Conservation (phyloP, 1,140 invertebrate species). For the Sminthurides bifidus region DNA sequence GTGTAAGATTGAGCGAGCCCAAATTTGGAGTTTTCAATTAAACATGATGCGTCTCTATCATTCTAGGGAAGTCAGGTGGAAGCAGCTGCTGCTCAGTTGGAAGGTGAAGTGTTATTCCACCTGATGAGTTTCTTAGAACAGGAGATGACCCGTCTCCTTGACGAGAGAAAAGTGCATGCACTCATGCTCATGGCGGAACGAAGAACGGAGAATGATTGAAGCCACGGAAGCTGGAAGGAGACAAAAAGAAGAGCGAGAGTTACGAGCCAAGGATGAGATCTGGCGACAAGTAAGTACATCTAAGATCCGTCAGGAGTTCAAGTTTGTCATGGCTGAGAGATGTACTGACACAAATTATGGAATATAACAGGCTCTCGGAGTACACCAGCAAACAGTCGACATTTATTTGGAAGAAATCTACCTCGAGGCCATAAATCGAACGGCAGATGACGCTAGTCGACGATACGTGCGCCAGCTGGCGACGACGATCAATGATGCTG, state of each 20-base stretch:
- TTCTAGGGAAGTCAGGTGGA: too few species aligned
- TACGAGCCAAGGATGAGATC: slow-evolving; percentile 60
- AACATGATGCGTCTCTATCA: background rate
- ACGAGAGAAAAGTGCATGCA: slow-evolving; percentile 57
- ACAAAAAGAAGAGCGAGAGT: slow-evolving; percentile 51
- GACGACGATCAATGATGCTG: slow-evolving; percentile 47
- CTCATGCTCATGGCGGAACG: slow-evolving; percentile 54
- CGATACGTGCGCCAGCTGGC: slow-evolving; percentile 44
- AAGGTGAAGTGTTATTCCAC: slow-evolving; percentile 50
- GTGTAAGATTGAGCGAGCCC: too few species aligned
- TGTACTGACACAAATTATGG: background rate
- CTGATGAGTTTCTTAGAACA: slow-evolving; percentile 61
- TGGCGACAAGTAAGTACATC: slow-evolving; percentile 57
- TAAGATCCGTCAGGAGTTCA: too few species aligned
- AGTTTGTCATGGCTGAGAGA: background rate
- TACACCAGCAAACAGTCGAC: slow-evolving; percentile 48
- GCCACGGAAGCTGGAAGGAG: slow-evolving; percentile 55
- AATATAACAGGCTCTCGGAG: slow-evolving; percentile 39
- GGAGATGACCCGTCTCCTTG: slow-evolving; percentile 54
- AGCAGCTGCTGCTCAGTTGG: slow-evolving; percentile 33
- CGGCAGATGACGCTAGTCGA: slow-evolving; percentile 44
- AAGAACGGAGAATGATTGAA: slow-evolving; percentile 52
- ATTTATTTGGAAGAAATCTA: slow-evolving; percentile 53
- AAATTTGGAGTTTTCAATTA: background rate
- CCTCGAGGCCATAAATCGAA: slow-evolving; percentile 45